Conservation (phyloP, 2,888 invertebrate species). For the Orthosia cruda region DNA sequence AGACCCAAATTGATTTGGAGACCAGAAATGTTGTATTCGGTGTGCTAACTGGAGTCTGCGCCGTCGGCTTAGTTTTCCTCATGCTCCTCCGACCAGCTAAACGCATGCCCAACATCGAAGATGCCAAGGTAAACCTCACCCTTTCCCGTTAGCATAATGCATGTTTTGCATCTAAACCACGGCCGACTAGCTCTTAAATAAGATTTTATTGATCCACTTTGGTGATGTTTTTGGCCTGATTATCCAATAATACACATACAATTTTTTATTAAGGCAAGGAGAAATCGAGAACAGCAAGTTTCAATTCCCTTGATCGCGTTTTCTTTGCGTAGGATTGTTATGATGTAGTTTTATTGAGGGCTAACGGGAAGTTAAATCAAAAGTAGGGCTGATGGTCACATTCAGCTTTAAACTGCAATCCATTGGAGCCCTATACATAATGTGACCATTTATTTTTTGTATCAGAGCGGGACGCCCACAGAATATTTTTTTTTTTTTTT, state of each 20-base stretch:
- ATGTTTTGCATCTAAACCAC: constrained; percentile 44
- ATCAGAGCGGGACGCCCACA: no score
- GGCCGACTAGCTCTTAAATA: constrained; percentile 55
- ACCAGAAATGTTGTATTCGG: constrained; percentile 96
- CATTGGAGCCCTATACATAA: not conserved
- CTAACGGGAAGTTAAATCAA: constrained; percentile 35
- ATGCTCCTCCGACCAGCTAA: constrained; percentile 92
- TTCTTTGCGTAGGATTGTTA: constrained; percentile 41
- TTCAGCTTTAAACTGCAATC: not conserved
- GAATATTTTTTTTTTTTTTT: no score
- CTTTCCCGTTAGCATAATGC: constrained; percentile 35
- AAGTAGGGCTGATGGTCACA: constrained; percentile 17
- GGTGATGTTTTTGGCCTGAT: constrained; percentile 57
- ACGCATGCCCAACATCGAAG: constrained; percentile 81
- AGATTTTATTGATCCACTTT: constrained; percentile 48
- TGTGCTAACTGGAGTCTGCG: constrained; percentile 94
- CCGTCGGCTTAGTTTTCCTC: constrained; percentile 94
- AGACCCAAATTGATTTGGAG: constrained; percentile 93
- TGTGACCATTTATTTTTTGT: no score
- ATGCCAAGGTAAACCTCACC: constrained; percentile 83
- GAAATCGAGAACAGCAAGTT: constrained; percentile 33
- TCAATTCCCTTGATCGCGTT: constrained; percentile 53
- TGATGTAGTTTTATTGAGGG: constrained; percentile 49
- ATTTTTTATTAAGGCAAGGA: constrained; percentile 34
- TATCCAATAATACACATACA: constrained; percentile 41